Evolutionary conservation across 2,113 vertebrate genomes (phyloP), one percentile per base, ranked within the genome.

Genomic region (Capreolus pygargus): DNA sequence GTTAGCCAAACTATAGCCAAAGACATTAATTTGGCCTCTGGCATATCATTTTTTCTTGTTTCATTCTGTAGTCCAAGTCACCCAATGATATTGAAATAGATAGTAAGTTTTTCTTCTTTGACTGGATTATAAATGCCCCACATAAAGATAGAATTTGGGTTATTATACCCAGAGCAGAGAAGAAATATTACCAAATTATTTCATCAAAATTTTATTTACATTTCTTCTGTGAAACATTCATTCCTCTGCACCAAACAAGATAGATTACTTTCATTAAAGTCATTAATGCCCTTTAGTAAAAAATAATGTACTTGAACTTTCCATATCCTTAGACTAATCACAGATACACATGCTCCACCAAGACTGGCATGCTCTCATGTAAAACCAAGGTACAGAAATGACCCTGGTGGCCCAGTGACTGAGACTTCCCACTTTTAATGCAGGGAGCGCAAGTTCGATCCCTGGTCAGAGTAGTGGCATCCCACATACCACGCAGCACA

Each of bases 41-140:
- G 55, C 93, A 23, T 67, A 21, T 52, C 28, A 84, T 85, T 1
- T 4, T 97, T 83, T 83, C 83, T 78, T 2, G 0, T 92, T 95
- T 91, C 57, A 84, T 83, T 88, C 96, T 97, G 85, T 89, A 93
- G 84, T 95, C n/a, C 79, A 8, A 19, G 83, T 94, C n/a, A 86
- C 95, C 87, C 21, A 1, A 4, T 81, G 54, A 96, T 93, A 83
- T 76, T 92, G 0, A 21, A 98, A 82, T 23, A 94, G 45, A 57
- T 36, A 81, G 47, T 96, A 96, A 87, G 67, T 64, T 98, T 94
- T 89, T 39, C 25, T 70, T 96, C 91, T 98, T 98, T 96, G 47
- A 97, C 87, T 15, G 43, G 86, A 97, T 96, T 98, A 97, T 97
- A 97, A 97, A 96, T 45, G 84, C 91, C 87, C 76, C 55, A 64